These are phyloP conservation scores for Cyprinella venusta DNA, from an alignment of 2,797 vertebrate genomes.

Conservation along the genomic window DNA sequence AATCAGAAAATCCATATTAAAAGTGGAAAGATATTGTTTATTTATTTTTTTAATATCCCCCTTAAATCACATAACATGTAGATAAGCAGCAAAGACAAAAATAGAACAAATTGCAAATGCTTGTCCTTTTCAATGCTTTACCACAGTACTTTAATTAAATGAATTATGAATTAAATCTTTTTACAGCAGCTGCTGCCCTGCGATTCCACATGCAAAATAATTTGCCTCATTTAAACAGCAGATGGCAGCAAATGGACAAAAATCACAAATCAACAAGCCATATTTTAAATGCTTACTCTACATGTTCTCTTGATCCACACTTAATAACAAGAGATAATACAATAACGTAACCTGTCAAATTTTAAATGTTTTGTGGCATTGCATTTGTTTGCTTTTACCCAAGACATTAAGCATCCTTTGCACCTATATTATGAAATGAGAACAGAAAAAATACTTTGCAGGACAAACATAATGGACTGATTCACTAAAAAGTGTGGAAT, in stretches of 20 bases:
- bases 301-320: background rate
- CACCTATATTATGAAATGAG: no score
- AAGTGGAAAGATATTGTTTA: background rate
- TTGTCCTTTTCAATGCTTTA: background rate
- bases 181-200: background rate
- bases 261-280: background rate
- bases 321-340: background rate
- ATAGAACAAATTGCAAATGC: background rate
- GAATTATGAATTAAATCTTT: background rate
- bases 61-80: background rate
- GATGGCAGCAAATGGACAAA: slow-evolving; percentile 26
- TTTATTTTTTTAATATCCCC: background rate
- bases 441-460: no score
- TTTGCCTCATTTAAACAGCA: background rate
- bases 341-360: background rate
- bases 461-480: no score
- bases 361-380: background rate
- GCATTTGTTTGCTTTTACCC: background rate
- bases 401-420: no score
- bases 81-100: background rate
- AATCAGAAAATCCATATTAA: background rate
- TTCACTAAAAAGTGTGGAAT: no score
- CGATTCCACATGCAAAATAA: background rate
- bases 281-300: background rate
- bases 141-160: background rate